These are phyloP conservation scores for Chionoecetes opilio DNA, from an alignment of 1,140 invertebrate genomes.

Conservation along the genomic window DNA sequence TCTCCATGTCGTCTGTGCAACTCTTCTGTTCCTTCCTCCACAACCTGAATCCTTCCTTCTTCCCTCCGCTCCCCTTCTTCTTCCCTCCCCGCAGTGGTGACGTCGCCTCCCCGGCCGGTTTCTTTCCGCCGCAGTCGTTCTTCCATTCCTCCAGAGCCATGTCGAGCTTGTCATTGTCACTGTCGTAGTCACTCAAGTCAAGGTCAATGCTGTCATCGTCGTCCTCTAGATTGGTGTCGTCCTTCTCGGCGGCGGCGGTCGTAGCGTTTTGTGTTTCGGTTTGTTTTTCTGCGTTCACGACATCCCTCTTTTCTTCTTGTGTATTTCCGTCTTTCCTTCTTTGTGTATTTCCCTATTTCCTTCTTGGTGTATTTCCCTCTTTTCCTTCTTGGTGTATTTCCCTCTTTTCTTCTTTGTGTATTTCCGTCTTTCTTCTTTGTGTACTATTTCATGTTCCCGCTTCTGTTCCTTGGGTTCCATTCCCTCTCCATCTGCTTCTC, in stretches of 20 bases:
- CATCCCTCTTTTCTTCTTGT: not conserved
- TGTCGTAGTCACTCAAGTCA: slow-evolving; percentile 71
- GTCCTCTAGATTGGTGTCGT: not conserved
- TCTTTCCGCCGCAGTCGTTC: slow-evolving; percentile 54
- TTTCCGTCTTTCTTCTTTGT: no score
- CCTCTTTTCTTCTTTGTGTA: no score
- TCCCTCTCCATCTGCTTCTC: not conserved
- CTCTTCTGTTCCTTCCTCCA: slow-evolving; percentile 54
- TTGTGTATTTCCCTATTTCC: no score
- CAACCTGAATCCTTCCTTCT: slow-evolving; percentile 51
- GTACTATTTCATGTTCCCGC: no score
- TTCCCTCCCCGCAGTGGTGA: not conserved
- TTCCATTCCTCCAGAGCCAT: slow-evolving; percentile 63
- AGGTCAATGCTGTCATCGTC: slow-evolving; percentile 70
- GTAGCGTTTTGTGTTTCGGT: not conserved
- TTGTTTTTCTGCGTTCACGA: not conserved
- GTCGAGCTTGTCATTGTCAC: slow-evolving; percentile 71
- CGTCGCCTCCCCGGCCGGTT: not conserved
- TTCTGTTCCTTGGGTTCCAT: not conserved
- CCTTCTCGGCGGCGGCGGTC: not conserved
- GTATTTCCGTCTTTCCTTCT: not conserved
- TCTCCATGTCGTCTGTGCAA: not conserved
- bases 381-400: no score
- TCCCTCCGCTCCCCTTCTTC: not conserved
- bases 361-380: no score